A percentile compares a stretch with the other conserved stretches of the same genome.
Evolutionary conservation across 2,113 vertebrate species (phyloP).

Genomic region (Podarcis muralis): DNA sequence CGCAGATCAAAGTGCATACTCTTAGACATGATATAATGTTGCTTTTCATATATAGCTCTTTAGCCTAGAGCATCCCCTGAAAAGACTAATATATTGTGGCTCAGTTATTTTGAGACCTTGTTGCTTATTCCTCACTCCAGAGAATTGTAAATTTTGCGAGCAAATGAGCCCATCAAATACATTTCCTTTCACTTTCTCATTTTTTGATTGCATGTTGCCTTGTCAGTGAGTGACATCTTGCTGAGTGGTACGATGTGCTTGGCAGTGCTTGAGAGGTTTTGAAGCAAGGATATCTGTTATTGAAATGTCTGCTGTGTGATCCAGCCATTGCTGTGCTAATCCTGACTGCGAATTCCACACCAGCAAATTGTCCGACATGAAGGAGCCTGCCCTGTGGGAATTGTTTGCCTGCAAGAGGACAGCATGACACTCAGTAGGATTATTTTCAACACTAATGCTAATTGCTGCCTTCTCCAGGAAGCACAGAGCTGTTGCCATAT

Average conservation of each 20-base stretch:
- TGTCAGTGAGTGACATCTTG: background rate
- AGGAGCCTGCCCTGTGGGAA: background rate
- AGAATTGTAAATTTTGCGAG: background rate
- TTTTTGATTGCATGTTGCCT: background rate
- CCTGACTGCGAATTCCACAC: background rate
- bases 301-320: constrained; percentile 1
- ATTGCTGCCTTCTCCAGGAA: background rate
- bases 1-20: background rate
- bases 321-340: background rate
- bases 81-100: background rate
- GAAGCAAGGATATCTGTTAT: background rate
- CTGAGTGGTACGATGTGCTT: background rate
- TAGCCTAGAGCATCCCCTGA: background rate
- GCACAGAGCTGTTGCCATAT: background rate
- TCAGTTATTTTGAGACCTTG: background rate
- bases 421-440: background rate
- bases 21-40: background rate
- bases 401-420: constrained; percentile 1
- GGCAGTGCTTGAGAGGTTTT: constrained; percentile 9
- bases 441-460: background rate
- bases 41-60: background rate
- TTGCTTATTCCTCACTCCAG: background rate
- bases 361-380: background rate
- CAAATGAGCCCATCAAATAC: background rate
- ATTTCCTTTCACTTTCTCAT: background rate